phyloP scores from a whole-genome alignment of 2,888 invertebrate species.

The Calameuta filiformis region DNA sequence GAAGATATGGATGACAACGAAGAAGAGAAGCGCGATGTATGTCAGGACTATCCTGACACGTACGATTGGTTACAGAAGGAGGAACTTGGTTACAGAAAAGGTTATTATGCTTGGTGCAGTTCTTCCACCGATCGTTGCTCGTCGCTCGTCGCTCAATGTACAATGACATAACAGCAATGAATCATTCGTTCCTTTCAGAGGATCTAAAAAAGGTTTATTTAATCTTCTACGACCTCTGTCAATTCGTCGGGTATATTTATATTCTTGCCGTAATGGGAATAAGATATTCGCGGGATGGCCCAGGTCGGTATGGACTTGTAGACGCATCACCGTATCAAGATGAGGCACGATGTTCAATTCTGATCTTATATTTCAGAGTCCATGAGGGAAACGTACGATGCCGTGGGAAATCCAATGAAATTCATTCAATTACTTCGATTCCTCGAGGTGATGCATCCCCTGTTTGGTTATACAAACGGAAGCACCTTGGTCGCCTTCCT shows the following conservation, averaged over 20 bases:
- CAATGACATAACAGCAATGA: too few relatives aligned
- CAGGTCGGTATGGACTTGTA: conserved; percentile 64
- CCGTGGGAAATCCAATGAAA: conserved; percentile 82
- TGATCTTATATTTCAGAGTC: conserved; percentile 66
- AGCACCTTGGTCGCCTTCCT: conserved; percentile 77
- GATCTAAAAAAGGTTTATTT: conserved; percentile 86
- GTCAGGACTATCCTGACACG: conserved; percentile 82
- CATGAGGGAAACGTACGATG: conserved; percentile 76
- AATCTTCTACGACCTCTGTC: conserved; percentile 88
- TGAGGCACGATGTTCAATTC: background rate
- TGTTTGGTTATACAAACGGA: conserved; percentile 89
- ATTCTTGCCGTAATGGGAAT: conserved; percentile 79
- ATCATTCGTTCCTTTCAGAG: conserved; percentile 68
- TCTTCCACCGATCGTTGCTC: too few relatives aligned
- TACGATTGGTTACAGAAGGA: conserved; percentile 79
- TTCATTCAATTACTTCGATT: conserved; percentile 86
- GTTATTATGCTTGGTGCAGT: conserved; percentile 61
- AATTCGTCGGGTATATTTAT: conserved; percentile 87
- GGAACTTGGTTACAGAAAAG: conserved; percentile 82
- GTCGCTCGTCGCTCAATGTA: too few relatives aligned
- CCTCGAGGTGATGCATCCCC: conserved; percentile 89
- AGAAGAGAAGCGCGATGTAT: conserved; percentile 74
- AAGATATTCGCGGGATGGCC: conserved; percentile 80
- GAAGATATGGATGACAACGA: conserved; percentile 79
- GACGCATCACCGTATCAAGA: background rate